A percentile compares a stretch with the other conserved stretches of the same genome.
Evolutionary conservation across 2,797 vertebrate species (phyloP).

Genomic region (Triplophysa yarkandensis): DNA sequence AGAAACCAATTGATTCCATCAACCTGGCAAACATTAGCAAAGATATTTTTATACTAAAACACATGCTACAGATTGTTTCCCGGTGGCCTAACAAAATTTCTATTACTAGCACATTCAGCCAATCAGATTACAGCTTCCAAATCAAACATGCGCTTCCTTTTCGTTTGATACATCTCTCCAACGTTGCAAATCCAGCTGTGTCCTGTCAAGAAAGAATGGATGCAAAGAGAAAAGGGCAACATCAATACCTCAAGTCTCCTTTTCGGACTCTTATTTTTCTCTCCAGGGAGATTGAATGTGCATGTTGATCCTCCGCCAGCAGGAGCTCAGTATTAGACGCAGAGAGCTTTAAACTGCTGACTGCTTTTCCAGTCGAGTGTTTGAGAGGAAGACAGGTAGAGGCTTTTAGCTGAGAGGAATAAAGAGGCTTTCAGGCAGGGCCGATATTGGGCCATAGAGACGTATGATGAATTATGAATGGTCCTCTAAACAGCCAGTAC

Average conservation of each 20-base stretch:
- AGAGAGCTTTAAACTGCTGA: conserved; percentile 32
- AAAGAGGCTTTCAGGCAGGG: conserved; percentile 42
- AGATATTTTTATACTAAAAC: neutral
- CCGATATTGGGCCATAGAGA: conserved; percentile 47
- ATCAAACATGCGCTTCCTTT: neutral
- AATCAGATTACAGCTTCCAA: neutral
- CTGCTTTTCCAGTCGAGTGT: conserved; percentile 32
- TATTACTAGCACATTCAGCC: neutral
- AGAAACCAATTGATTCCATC: no score
- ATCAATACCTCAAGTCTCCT: neutral
- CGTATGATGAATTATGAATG: conserved; percentile 78
- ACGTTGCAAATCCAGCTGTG: conserved; percentile 10
- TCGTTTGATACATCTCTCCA: neutral
- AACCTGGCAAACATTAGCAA: neutral
- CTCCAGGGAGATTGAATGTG: conserved; percentile 18
- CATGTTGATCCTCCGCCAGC: conserved; percentile 29
- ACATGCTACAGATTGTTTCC: neutral
- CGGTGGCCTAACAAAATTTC: neutral
- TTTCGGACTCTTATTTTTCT: neutral
- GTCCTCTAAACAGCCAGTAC: conserved; percentile 73
- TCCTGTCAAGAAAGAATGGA: neutral
- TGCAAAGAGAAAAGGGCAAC: conserved; percentile 5
- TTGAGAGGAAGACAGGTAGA: conserved; percentile 21
- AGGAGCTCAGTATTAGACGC: conserved; percentile 22
- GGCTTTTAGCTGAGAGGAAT: conserved; percentile 30